Conservation (phyloP, 2,888 invertebrate species). For the Cheilosia grossa region DNA sequence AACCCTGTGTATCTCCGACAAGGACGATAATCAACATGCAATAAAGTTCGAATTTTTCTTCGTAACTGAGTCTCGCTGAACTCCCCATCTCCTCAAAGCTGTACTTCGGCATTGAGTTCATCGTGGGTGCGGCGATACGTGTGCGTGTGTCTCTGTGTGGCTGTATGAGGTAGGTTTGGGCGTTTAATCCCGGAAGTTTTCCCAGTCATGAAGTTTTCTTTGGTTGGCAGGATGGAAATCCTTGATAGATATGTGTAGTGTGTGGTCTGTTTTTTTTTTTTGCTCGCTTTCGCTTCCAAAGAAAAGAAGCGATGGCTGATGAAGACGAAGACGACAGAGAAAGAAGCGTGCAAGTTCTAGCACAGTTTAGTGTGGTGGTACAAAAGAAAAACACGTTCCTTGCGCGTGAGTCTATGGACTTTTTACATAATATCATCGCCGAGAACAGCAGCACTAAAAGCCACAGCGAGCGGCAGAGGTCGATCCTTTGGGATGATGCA, state of each 20-base stretch:
- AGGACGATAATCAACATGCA: constrained; percentile 72
- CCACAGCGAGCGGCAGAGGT: constrained; percentile 19
- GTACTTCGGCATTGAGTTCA: constrained; percentile 13
- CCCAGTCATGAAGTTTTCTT: constrained; percentile 67
- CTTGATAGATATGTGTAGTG: constrained; percentile 66
- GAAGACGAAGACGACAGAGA: constrained; percentile 50
- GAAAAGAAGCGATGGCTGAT: constrained; percentile 55
- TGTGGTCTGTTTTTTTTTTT: constrained; percentile 14
- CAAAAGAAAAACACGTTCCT: constrained; percentile 26
- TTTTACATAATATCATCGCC: constrained; percentile 49
- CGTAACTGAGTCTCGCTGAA: constrained; percentile 44
- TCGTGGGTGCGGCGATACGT: constrained; percentile 11
- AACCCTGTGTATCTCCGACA: neutral
- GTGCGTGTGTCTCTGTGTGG: no score
- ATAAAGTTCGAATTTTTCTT: constrained; percentile 74
- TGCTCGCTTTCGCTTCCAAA: neutral
- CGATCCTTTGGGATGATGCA: constrained; percentile 52
- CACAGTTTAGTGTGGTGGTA: constrained; percentile 4
- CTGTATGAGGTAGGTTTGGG: constrained; percentile 29
- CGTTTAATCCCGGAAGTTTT: constrained; percentile 66
- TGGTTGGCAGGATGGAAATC: constrained; percentile 45
- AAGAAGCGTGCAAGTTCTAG: constrained; percentile 23
- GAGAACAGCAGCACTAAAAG: constrained; percentile 35
- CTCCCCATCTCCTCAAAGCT: neutral
- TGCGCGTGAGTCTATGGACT: constrained; percentile 48